Evolutionary conservation across 2,113 vertebrate genomes (phyloP).

Genomic region (Clupea harengus): DNA sequence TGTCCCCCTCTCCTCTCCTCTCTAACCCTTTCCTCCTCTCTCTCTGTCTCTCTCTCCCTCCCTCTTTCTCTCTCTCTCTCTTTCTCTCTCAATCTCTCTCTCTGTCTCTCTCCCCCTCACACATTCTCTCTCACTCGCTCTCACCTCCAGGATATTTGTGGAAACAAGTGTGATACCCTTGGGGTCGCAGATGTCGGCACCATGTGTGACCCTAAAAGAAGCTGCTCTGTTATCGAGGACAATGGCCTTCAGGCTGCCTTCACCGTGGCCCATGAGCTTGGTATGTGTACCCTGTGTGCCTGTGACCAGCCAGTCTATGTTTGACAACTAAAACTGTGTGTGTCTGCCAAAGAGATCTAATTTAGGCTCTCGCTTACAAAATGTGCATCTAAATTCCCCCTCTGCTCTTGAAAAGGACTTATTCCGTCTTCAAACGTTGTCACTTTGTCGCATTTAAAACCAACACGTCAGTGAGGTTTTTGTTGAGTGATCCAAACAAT

Average conservation of each 20-base stretch:
- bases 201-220: constrained; percentile 92
- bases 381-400: neutral
- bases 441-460: neutral
- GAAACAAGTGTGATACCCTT: constrained; percentile 87
- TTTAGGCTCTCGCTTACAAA: neutral
- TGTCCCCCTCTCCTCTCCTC: constrained; percentile 31
- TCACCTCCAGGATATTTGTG: constrained; percentile 85
- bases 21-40: constrained; percentile 13
- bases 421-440: neutral
- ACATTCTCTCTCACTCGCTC: constrained; percentile 15
- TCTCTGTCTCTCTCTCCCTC: constrained; percentile 9
- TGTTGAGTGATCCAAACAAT: constrained; percentile 9
- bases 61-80: neutral
- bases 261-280: constrained; percentile 91
- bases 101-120: constrained; percentile 1
- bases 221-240: constrained; percentile 93
- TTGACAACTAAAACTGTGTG: neutral
- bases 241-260: constrained; percentile 91
- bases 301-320: neutral
- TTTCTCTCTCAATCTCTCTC: constrained; percentile 16
- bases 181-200: constrained; percentile 91
- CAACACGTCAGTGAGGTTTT: neutral
- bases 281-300: constrained; percentile 60
- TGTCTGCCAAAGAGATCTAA: constrained; percentile 1
- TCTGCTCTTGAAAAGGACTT: neutral